Percentiles rank a stretch among this genome's conserved stretches.
phyloP scores from a whole-genome alignment of 2,888 invertebrate species.

The Pharmacophagus antenor region DNA sequence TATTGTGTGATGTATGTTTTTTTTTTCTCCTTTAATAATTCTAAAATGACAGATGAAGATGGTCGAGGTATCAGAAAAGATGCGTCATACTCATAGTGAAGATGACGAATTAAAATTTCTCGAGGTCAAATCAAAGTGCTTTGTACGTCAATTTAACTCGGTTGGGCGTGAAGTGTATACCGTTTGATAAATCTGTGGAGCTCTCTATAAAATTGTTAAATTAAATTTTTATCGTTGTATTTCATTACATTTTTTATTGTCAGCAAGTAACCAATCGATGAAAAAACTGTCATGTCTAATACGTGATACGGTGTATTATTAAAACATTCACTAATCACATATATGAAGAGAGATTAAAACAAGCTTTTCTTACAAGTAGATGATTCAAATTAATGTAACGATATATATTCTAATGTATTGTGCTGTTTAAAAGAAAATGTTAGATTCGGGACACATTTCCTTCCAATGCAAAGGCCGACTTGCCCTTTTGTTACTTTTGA shows the following conservation, averaged over 20 bases:
- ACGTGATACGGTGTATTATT: background rate
- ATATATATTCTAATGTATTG: background rate
- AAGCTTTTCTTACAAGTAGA: background rate
- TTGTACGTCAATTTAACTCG: constrained; percentile 36
- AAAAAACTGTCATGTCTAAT: background rate
- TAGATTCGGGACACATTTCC: constrained; percentile 7
- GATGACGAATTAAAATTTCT: constrained; percentile 45
- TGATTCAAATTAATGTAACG: background rate
- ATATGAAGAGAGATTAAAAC: background rate
- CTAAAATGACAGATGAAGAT: constrained; percentile 73
- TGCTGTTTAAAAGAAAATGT: background rate
- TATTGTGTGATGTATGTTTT: constrained; percentile 43
- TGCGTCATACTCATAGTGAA: constrained; percentile 52
- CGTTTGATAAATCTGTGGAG: constrained; percentile 16
- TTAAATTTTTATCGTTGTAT: background rate
- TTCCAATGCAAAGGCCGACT: constrained; percentile 10
- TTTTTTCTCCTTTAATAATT: constrained; percentile 65
- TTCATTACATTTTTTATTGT: background rate
- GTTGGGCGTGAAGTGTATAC: constrained; percentile 24
- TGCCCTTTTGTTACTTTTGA: constrained; percentile 13
- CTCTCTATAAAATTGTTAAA: constrained; percentile 11
- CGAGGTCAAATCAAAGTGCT: constrained; percentile 40
- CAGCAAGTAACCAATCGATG: background rate
- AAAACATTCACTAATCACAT: too few species aligned
- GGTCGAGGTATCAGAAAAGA: constrained; percentile 48